phyloP scores from a whole-genome alignment of 92 coral and sea anemone genomes.

The Phenganax marumi region DNA sequence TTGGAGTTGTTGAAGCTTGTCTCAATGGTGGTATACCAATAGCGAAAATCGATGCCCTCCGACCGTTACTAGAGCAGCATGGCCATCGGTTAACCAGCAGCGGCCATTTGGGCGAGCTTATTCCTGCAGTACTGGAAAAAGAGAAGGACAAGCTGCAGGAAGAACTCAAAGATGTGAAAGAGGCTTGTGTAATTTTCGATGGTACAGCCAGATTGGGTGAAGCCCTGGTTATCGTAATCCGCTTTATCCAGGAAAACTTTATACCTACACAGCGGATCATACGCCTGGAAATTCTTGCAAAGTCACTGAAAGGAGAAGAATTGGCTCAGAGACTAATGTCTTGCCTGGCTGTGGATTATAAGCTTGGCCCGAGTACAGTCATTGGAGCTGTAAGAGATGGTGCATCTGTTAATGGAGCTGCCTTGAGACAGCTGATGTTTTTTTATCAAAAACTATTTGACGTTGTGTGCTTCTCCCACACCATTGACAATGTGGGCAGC shows the following conservation, averaged over 20 bases:
- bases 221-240: slow-evolving; percentile 38
- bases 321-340: slow-evolving; percentile 53
- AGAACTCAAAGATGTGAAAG: slow-evolving; percentile 3
- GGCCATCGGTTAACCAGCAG: slow-evolving; percentile 53
- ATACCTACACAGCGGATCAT: slow-evolving; percentile 50
- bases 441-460: slow-evolving; percentile 55
- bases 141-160: too few relatives aligned
- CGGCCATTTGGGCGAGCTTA: slow-evolving; percentile 40
- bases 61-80: slow-evolving; percentile 54
- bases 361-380: too few relatives aligned
- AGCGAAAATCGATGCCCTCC: slow-evolving; percentile 42
- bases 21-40: slow-evolving; percentile 48
- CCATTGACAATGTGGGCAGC: too few relatives aligned
- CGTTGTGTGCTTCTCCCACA: too few relatives aligned
- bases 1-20: slow-evolving; percentile 51
- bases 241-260: slow-evolving; percentile 49
- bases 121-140: slow-evolving; percentile 51
- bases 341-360: too few relatives aligned
- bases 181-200: slow-evolving; percentile 50
- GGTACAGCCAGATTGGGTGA: slow-evolving; percentile 57
- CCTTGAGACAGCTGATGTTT: slow-evolving; percentile 45
- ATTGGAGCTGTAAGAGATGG: too few relatives aligned
- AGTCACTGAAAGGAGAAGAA: slow-evolving; percentile 60
- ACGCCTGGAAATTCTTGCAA: slow-evolving; percentile 53
- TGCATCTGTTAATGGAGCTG: too few relatives aligned